These are phyloP conservation scores for Mormyrus lacerda DNA, from an alignment of 2,113 vertebrate genomes.

Conservation along the genomic window DNA sequence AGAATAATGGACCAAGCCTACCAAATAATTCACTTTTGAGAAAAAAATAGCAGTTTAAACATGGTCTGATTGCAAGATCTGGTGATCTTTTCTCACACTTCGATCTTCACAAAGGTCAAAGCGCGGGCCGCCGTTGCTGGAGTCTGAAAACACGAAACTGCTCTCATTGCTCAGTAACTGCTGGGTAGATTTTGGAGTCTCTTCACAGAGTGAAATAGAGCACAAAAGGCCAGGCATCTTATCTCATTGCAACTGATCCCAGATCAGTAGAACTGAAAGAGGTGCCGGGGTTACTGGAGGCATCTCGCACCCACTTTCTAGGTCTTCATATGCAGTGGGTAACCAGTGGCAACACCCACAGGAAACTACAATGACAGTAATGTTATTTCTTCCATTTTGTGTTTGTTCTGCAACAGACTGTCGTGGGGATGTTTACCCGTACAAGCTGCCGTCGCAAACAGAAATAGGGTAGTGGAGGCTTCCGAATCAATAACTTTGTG, in stretches of 20 bases:
- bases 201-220: not conserved
- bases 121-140: not conserved
- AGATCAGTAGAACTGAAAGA: not conserved
- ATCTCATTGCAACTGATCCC: not conserved
- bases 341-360: conserved; percentile 29
- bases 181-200: not conserved
- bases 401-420: conserved; percentile 52
- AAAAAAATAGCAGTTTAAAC: not conserved
- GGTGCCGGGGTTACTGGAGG: too few relatives aligned
- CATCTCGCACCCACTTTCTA: too few relatives aligned
- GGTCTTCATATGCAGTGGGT: not conserved
- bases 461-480: not conserved
- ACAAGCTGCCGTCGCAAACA: conserved; percentile 43
- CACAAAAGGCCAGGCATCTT: not conserved
- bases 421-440: conserved; percentile 40
- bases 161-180: not conserved
- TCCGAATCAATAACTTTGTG: not conserved
- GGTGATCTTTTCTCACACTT: not conserved
- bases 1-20: not conserved
- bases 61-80: not conserved
- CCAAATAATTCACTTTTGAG: not conserved
- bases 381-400: conserved; percentile 61
- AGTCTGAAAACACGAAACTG: not conserved
- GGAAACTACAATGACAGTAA: conserved; percentile 56
- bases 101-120: not conserved